These are phyloP conservation scores for Erebia epiphron DNA, from an alignment of 2,888 invertebrate genomes.

Conservation along the genomic window DNA sequence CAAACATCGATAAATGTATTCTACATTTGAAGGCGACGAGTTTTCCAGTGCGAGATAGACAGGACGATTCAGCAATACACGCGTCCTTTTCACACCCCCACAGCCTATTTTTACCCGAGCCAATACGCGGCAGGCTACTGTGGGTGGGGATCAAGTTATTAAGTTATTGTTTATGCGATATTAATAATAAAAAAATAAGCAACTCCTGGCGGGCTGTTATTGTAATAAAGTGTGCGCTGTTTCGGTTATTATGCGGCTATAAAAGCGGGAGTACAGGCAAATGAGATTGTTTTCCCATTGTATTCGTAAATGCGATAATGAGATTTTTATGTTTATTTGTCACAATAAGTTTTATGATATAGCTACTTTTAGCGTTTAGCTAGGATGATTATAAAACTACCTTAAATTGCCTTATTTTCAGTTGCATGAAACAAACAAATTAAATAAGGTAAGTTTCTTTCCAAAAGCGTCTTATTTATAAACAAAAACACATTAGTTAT, in stretches of 20 bases:
- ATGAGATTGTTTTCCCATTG: conserved; percentile 69
- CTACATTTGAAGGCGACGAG: conserved; percentile 78
- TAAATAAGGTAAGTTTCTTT: no score
- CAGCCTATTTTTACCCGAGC: conserved; percentile 77
- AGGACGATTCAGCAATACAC: conserved; percentile 51
- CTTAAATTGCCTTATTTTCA: neutral
- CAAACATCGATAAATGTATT: conserved; percentile 81
- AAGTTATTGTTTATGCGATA: conserved; percentile 81
- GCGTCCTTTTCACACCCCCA: conserved; percentile 67
- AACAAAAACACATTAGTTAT: neutral
- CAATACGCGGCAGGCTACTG: conserved; percentile 72
- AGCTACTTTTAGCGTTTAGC: conserved; percentile 28
- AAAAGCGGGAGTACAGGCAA: conserved; percentile 63
- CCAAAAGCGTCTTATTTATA: no score
- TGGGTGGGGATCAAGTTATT: conserved; percentile 78
- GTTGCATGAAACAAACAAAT: no score
- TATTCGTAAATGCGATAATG: conserved; percentile 57
- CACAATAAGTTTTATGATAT: conserved; percentile 39
- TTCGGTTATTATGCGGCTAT: conserved; percentile 64
- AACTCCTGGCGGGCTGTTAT: conserved; percentile 61
- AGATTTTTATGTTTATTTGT: conserved; percentile 64
- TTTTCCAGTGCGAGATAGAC: conserved; percentile 64
- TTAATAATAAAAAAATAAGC: conserved; percentile 79
- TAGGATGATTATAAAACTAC: conserved; percentile 24
- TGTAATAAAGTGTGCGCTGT: conserved; percentile 61